Evolutionary conservation across 2,113 vertebrate species (phyloP).

Genomic region (Corydoras sp.): DNA sequence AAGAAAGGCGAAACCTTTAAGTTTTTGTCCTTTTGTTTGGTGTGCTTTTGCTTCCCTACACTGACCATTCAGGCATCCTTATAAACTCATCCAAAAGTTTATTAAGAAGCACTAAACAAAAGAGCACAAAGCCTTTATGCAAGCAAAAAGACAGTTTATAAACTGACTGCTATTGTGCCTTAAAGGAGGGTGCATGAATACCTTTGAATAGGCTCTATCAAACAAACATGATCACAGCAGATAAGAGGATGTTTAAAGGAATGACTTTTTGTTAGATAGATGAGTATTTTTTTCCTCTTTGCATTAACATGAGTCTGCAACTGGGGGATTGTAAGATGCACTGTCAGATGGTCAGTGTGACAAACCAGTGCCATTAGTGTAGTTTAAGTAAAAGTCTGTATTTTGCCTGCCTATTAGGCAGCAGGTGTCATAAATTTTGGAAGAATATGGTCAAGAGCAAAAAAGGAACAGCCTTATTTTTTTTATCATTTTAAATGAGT

Average conservation of each 20-base stretch:
- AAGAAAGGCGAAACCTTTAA: no score
- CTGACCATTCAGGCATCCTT: slow-evolving; percentile 84
- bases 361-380: slow-evolving; percentile 33
- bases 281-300: slow-evolving; percentile 41
- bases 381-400: slow-evolving; percentile 49
- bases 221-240: slow-evolving; percentile 93
- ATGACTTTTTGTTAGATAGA: slow-evolving; percentile 45
- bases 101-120: slow-evolving; percentile 91
- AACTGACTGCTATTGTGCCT: slow-evolving; percentile 85
- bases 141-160: slow-evolving; percentile 87
- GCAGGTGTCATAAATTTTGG: slow-evolving; percentile 49
- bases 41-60: slow-evolving; percentile 75
- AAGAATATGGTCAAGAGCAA: slow-evolving; percentile 37
- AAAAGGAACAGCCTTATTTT: slow-evolving; percentile 41
- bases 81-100: slow-evolving; percentile 99
- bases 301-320: slow-evolving; percentile 93
- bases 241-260: slow-evolving; percentile 79
- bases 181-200: slow-evolving; percentile 88
- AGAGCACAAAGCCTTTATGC: slow-evolving; percentile 73
- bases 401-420: slow-evolving; percentile 39
- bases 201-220: slow-evolving; percentile 89
- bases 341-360: slow-evolving; percentile 38
- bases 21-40: slow-evolving; percentile 66
- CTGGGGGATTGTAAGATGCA: slow-evolving; percentile 65
- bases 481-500: slow-evolving; percentile 34